Evolutionary conservation across 2,113 vertebrate species (phyloP), one percentile per base, ranked within the genome.

Genomic region (Albula glossodonta): DNA sequence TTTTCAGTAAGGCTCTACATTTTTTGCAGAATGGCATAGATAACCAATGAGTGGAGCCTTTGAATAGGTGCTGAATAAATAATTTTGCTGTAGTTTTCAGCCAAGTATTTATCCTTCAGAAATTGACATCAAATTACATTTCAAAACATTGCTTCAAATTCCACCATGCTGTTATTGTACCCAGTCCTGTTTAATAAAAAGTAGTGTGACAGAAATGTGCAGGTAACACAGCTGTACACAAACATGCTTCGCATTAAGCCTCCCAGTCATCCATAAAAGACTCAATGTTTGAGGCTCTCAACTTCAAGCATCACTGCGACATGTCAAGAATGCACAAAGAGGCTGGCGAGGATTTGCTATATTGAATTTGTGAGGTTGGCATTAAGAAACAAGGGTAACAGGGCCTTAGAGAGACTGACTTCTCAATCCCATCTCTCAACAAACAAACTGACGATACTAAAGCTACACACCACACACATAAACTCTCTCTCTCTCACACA

Each of bases 401-500:
- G n/a, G 80, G 25, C 80, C n/a, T 25, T 25, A 19, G 51, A 48
- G 51, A 52, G 51, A 2, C 51, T 74, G 50, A 81, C 19, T 22
- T 52, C 9, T 49, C 49, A 31, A n/a, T 74, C 9, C 22, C 70
- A 31, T n/a, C 70, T 74, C 70, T 74, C 22, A 31, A 31, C n/a
- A 74, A 74, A 74, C 25, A 31, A 74, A 31, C 70, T 31, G 25
- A 74, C 10, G 25, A 22, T 31, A 10, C 70, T 9, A 3, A 5
- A 2, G 3, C 57, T 10, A 15, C 25, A 57, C n/a, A 2, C 25
- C n/a, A 52, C 19, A 49, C 78, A 9, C 50, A 85, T 79, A 85
- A 7, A 51, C 22, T 63, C 48, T 88, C 82, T 81, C 81, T 83
- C 51, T 41, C 52, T 51, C 48, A 11, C 51, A 66, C 80, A 84